Evolutionary conservation across 2,113 vertebrate genomes (phyloP).

Genomic region (Cyanistes caeruleus): DNA sequence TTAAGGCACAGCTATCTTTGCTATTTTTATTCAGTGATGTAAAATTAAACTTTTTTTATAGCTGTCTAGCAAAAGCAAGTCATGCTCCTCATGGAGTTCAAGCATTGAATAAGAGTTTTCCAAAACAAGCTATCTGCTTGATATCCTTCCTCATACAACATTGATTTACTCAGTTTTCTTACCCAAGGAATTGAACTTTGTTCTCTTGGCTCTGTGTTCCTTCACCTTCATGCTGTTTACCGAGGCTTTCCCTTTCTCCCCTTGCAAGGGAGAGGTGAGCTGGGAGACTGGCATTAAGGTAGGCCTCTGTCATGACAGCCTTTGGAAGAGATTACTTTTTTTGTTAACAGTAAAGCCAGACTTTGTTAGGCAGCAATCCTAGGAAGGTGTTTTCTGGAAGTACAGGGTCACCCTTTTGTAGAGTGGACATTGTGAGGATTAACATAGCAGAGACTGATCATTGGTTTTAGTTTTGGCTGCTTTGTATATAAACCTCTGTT

Average conservation of each 20-base stretch:
- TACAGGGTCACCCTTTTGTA: neutral
- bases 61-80: neutral
- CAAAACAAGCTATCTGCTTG: neutral
- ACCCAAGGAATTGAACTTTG: neutral
- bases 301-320: neutral
- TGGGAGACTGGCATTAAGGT: neutral
- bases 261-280: neutral
- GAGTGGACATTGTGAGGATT: neutral
- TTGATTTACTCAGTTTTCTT: neutral
- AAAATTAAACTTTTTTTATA: neutral
- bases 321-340: neutral
- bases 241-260: neutral
- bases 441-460: accelerated
- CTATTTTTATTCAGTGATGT: neutral
- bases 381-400: neutral
- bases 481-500: neutral
- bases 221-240: neutral
- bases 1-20: neutral
- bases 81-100: neutral
- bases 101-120: neutral
- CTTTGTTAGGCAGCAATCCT: neutral
- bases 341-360: neutral
- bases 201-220: neutral
- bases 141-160: neutral
- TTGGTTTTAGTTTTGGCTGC: neutral